Evolutionary conservation across 2,888 invertebrate species (phyloP).

Genomic region (Morpho deidamia): DNA sequence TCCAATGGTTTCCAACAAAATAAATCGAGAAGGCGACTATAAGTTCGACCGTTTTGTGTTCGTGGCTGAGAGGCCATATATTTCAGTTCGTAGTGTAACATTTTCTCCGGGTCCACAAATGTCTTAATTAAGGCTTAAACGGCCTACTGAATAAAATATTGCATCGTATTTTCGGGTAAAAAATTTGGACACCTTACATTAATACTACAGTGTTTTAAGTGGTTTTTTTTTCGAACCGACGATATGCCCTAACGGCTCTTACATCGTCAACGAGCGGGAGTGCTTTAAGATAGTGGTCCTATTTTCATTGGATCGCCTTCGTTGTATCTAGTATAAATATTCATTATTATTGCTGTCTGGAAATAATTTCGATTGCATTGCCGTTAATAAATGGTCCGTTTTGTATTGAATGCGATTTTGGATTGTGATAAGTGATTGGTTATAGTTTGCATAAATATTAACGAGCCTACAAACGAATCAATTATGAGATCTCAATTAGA

Average conservation of each 20-base stretch:
- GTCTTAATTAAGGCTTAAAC: conserved; percentile 65
- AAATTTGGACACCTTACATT: conserved; percentile 32
- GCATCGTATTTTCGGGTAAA: conserved; percentile 37
- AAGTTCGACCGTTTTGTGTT: conserved; percentile 54
- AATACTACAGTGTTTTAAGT: conserved; percentile 24
- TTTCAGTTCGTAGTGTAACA: conserved; percentile 45
- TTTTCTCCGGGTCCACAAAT: conserved; percentile 49
- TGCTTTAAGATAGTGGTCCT: conserved; percentile 11
- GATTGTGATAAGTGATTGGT: conserved; percentile 40
- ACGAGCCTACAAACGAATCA: conserved; percentile 67
- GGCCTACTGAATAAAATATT: conserved; percentile 49
- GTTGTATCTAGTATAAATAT: conserved; percentile 11
- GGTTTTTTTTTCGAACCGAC: no score
- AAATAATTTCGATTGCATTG: conserved; percentile 21
- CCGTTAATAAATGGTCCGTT: conserved; percentile 11
- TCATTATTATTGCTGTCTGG: conserved; percentile 27
- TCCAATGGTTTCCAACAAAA: conserved; percentile 46
- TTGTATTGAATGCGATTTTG: conserved; percentile 37
- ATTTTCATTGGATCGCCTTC: conserved; percentile 10
- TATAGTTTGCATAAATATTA: conserved; percentile 53
- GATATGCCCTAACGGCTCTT: no score
- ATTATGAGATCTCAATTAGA: conserved; percentile 64
- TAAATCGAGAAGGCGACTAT: conserved; percentile 53
- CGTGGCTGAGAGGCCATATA: conserved; percentile 45
- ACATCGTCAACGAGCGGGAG: no score